Conservation (phyloP, 2,888 invertebrate genomes). For the Gerris lacustris region DNA sequence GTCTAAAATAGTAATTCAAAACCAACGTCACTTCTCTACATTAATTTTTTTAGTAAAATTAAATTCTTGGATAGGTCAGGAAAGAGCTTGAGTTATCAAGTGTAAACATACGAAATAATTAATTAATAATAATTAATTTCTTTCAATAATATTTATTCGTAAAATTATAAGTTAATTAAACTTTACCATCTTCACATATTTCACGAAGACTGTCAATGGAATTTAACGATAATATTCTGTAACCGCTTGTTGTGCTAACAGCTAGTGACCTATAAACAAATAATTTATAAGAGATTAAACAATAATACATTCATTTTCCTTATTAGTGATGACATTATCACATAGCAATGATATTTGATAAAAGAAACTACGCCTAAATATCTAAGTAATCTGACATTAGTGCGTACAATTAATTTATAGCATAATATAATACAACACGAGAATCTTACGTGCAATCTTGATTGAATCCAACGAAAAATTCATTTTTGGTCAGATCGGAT, state of each 20-base stretch:
- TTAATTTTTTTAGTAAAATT: too few species aligned
- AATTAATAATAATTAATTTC: neutral
- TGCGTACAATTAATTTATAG: too few species aligned
- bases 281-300: conserved; percentile 23
- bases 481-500: conserved; percentile 52
- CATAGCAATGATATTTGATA: neutral
- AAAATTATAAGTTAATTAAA: conserved; percentile 7
- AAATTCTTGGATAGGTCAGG: too few species aligned
- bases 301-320: neutral
- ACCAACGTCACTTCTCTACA: too few species aligned
- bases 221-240: conserved; percentile 73
- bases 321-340: neutral
- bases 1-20: too few species aligned
- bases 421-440: too few species aligned
- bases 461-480: conserved; percentile 91
- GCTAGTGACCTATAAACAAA: conserved; percentile 61
- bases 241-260: conserved; percentile 83
- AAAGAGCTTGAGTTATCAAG: too few species aligned
- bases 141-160: neutral
- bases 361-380: neutral
- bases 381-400: too few species aligned
- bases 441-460: conserved; percentile 91
- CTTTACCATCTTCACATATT: conserved; percentile 69
- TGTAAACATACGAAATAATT: neutral
- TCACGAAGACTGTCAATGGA: conserved; percentile 75